These are phyloP conservation scores for Bolinopsis microptera DNA, from an alignment of 37 sponge, comb jelly and placozoan genomes.

Conservation along the genomic window DNA sequence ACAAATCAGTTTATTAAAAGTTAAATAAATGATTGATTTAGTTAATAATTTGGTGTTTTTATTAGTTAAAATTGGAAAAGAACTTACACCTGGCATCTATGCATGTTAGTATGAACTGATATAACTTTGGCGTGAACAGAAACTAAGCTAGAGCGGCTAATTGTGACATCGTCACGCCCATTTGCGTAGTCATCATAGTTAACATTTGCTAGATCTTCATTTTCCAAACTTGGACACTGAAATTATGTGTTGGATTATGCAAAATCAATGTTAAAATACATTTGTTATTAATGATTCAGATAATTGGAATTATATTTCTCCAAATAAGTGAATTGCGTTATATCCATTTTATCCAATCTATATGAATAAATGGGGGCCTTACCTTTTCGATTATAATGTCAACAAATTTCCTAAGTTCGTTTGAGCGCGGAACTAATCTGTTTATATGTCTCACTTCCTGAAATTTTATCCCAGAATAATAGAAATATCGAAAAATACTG, in stretches of 20 bases:
- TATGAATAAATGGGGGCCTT: too few relatives aligned
- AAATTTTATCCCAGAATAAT: not conserved
- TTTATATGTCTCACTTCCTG: constrained; percentile 64
- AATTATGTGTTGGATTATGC: not conserved
- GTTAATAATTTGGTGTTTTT: too few relatives aligned
- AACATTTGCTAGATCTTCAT: constrained; percentile 46
- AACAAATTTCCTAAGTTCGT: constrained; percentile 49
- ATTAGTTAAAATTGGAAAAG: too few relatives aligned
- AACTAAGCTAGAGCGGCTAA: constrained; percentile 5
- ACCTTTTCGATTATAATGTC: constrained; percentile 31
- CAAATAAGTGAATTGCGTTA: too few relatives aligned
- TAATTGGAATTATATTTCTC: too few relatives aligned
- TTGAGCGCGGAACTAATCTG: not conserved
- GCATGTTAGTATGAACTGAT: constrained; percentile 44
- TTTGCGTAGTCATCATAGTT: constrained; percentile 59
- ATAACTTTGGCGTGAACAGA: constrained; percentile 41
- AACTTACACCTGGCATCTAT: constrained; percentile 50
- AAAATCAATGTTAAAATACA: not conserved
- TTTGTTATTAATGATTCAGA: too few relatives aligned
- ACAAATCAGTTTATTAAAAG: too few relatives aligned
- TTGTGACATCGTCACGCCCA: constrained; percentile 28
- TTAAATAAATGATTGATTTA: too few relatives aligned
- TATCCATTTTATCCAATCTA: too few relatives aligned
- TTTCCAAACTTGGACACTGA: constrained; percentile 50
- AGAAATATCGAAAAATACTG: too few relatives aligned